These are phyloP conservation scores for Ectropis crepuscularia DNA, from an alignment of 2,888 invertebrate species.

Conservation along the genomic window DNA sequence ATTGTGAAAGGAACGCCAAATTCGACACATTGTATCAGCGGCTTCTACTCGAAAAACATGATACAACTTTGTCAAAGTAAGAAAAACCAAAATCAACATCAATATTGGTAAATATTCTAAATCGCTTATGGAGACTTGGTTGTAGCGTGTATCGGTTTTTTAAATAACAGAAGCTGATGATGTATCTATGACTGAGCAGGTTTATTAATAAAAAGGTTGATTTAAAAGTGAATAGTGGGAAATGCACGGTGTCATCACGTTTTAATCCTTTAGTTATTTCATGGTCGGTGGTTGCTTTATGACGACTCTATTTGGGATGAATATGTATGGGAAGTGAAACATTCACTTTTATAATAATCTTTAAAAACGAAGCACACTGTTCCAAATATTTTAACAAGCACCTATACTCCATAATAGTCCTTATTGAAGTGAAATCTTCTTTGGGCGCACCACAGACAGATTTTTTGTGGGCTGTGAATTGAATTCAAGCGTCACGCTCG, in stretches of 20 bases:
- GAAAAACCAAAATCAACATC: not conserved
- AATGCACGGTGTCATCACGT: conserved; percentile 74
- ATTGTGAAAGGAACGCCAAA: conserved; percentile 73
- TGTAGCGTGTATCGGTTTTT: conserved; percentile 1
- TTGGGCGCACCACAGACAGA: too few species aligned
- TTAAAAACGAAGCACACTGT: too few species aligned
- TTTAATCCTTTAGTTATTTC: conserved; percentile 76
- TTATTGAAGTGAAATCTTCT: too few species aligned
- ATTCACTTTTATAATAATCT: not conserved
- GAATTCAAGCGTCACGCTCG: too few species aligned
- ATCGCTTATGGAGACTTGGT: conserved; percentile 3
- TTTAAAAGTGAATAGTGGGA: conserved; percentile 52
- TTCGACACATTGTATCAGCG: conserved; percentile 65
- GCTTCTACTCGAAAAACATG: conserved; percentile 29
- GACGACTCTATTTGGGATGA: conserved; percentile 26
- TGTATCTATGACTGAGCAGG: conserved; percentile 73
- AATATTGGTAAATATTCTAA: not conserved
- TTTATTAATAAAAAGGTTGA: conserved; percentile 50
- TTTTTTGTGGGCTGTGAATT: too few species aligned
- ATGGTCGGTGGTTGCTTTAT: conserved; percentile 57
- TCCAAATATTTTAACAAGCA: too few species aligned
- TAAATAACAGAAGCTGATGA: conserved; percentile 64
- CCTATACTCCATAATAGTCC: not conserved
- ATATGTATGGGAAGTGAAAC: conserved; percentile 14
- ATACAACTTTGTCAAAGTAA: conserved; percentile 19